Base-by-base conservation (phyloP, 2,797 vertebrate genomes). In the Heterohyrax brucei region DNA sequence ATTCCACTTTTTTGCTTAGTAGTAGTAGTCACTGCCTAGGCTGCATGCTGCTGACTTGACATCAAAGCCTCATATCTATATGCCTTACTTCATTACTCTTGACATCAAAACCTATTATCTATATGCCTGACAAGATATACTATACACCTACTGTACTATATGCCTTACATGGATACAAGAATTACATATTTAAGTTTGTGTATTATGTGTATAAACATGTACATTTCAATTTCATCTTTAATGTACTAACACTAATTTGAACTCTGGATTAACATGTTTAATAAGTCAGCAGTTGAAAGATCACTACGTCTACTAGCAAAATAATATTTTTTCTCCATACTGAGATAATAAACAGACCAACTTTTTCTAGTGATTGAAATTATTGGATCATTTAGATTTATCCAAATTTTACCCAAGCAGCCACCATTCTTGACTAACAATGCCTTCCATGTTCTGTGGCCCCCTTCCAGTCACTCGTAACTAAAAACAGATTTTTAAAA, bases 401-500 rank as follows among this genome's bases (percentile, higher is more conserved):
- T 82, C 46, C 39, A 48, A 13, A 48, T 85, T 53, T 26, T 13
- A 44, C 46, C 16, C 21, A 80, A 39, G 86, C 30, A 39, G 56
- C 44, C 33, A 53, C 8, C 33, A 0, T 64, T 95, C 48, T 53
- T n/a, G 30, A 26, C 9, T 26, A 61, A 79, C 72, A 39, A 59
- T 48, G 64, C 93, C 79, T 81, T 81, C 10, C 19, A 26, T 0
- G 8, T 19, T 22, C 18, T 33, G 6, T 10, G 30, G 68, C 56
- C 80, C 7, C 10, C 19, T 24, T 53, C 75, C 95, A 83, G 68
- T 16, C 21, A 5, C 59, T 91, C 86, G 87, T 95, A 98, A 97
- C 53, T 89, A 76, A 96, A 94, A 97, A 96, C 95, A 98, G 89
- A 97, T 96, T 97, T 97, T n/a, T 82, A 80, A 95, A 82, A 79